These are phyloP conservation scores for Paedocypris sp. DNA, from an alignment of 2,113 vertebrate genomes.

Conservation along the genomic window DNA sequence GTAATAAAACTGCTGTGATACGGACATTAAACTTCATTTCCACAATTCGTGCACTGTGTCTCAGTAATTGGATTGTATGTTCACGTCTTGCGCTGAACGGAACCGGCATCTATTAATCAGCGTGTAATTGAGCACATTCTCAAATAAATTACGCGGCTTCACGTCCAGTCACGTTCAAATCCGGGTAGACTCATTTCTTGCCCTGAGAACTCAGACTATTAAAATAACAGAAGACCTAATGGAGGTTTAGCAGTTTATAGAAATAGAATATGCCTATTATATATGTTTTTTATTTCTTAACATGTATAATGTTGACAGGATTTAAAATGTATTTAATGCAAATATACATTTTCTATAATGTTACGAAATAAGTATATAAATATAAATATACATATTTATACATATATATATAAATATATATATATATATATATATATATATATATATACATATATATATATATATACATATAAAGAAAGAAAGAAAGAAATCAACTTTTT, in stretches of 20 bases:
- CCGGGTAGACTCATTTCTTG: constrained; percentile 52
- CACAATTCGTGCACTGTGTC: constrained; percentile 33
- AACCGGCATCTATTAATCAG: constrained; percentile 58
- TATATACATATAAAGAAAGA: too few relatives aligned
- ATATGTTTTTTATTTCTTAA: too few relatives aligned
- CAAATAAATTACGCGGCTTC: constrained; percentile 52
- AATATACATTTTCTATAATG: background rate
- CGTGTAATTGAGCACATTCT: constrained; percentile 57
- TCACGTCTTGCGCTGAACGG: constrained; percentile 41
- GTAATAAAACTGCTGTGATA: constrained; percentile 21
- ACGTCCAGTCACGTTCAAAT: constrained; percentile 53
- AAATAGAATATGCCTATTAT: constrained; percentile 1
- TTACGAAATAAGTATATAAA: background rate
- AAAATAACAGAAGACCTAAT: constrained; percentile 35
- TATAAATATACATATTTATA: background rate
- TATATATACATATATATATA: too few relatives aligned
- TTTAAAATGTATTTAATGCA: background rate
- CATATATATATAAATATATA: too few relatives aligned
- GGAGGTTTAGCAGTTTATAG: constrained; percentile 21
- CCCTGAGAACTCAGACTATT: constrained; percentile 42
- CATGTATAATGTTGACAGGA: background rate
- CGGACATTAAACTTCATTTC: constrained; percentile 45
- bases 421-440: too few relatives aligned
- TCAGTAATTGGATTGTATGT: constrained; percentile 55
- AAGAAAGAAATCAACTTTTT: too few relatives aligned